These are phyloP conservation scores for Leiothrix lutea DNA, from an alignment of 2,113 vertebrate species.

Conservation along the genomic window DNA sequence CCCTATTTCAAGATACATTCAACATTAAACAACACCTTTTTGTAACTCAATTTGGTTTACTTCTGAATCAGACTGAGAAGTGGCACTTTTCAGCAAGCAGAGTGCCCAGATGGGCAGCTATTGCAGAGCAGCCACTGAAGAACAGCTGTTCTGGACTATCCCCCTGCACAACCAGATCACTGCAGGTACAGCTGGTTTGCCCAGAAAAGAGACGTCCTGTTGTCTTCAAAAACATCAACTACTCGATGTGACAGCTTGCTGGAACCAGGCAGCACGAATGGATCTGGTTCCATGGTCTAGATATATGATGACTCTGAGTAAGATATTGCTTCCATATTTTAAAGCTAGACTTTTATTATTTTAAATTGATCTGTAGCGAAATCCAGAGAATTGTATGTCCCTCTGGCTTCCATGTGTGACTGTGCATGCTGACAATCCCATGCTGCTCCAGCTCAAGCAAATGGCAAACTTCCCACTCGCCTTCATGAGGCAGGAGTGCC, in stretches of 20 bases:
- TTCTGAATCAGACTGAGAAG: neutral
- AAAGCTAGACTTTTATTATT: neutral
- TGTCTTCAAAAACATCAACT: neutral
- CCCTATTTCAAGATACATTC: neutral
- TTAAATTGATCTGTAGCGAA: neutral
- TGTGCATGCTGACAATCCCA: neutral
- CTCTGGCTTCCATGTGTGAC: neutral
- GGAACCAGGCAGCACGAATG: neutral
- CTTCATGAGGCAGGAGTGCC: accelerated
- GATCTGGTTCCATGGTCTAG: neutral
- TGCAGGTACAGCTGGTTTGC: neutral
- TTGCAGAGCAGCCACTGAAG: neutral
- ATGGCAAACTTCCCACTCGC: neutral
- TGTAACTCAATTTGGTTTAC: neutral
- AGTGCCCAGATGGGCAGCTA: neutral
- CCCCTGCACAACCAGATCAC: neutral
- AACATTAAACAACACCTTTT: neutral
- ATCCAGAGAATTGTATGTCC: accelerated
- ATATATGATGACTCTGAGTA: neutral
- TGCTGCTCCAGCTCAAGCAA: neutral
- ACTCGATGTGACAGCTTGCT: neutral
- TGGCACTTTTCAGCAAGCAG: neutral
- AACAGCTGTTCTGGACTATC: neutral
- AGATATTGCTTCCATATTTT: neutral
- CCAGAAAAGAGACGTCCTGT: neutral